Conservation (phyloP, 1,140 invertebrate genomes). For the Cotesia vestalis region DNA sequence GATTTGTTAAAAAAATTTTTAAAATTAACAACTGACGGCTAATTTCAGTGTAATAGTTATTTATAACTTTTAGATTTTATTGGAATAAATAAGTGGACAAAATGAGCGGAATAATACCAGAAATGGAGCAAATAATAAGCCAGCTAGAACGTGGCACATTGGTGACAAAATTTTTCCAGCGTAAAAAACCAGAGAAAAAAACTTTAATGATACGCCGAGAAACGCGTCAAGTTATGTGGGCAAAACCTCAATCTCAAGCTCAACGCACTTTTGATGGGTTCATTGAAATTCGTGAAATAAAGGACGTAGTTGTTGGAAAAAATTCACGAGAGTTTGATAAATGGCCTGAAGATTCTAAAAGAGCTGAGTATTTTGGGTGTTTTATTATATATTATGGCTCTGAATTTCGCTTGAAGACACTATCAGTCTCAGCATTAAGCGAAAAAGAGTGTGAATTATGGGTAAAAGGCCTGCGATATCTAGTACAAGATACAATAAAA, state of each 20-base stretch:
- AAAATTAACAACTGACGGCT: no score
- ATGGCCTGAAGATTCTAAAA: slow-evolving; percentile 88
- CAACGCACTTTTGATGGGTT: slow-evolving; percentile 66
- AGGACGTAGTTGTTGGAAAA: slow-evolving; percentile 88
- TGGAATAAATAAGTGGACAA: slow-evolving; percentile 30
- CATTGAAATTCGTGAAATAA: slow-evolving; percentile 88
- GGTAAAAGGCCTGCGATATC: slow-evolving; percentile 82
- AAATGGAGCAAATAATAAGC: slow-evolving; percentile 88
- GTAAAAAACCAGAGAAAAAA: slow-evolving; percentile 84
- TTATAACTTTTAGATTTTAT: no score
- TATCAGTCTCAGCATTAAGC: slow-evolving; percentile 86
- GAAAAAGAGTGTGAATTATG: slow-evolving; percentile 89
- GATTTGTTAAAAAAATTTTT: no score
- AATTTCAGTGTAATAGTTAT: no score
- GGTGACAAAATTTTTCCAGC: slow-evolving; percentile 86
- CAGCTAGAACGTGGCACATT: slow-evolving; percentile 86
- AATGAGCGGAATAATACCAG: slow-evolving; percentile 75
- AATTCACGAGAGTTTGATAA: slow-evolving; percentile 92
- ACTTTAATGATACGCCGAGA: slow-evolving; percentile 84
- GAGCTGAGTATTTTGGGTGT: slow-evolving; percentile 80
- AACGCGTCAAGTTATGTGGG: slow-evolving; percentile 86
- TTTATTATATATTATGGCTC: slow-evolving; percentile 92
- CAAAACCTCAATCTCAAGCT: slow-evolving; percentile 58
- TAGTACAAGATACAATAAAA: slow-evolving; percentile 81
- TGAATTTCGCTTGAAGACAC: slow-evolving; percentile 89